Evolutionary conservation across 2,888 invertebrate genomes (phyloP).

Genomic region (Dasypogon diadema): DNA sequence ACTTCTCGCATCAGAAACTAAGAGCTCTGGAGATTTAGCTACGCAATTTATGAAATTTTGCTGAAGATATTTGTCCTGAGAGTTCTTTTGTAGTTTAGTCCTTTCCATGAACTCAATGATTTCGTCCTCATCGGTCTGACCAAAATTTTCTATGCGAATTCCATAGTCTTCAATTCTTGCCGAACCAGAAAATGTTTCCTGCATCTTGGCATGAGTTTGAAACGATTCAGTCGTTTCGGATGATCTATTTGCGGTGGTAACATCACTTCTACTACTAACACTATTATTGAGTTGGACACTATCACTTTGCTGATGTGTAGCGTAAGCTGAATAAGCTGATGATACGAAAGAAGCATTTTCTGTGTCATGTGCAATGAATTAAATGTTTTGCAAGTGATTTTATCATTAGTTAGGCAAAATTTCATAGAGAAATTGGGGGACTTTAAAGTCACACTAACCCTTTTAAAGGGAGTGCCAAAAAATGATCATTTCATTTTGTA

Average conservation of each 20-base stretch:
- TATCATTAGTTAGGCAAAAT: no score
- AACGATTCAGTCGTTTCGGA: no score
- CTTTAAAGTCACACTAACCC: no score
- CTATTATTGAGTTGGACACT: conserved; percentile 7
- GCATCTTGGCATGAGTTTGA: neutral
- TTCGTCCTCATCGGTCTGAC: conserved; percentile 59
- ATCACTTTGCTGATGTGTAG: conserved; percentile 20
- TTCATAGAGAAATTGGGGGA: no score
- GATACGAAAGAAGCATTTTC: conserved; percentile 35
- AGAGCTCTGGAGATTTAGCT: conserved; percentile 59
- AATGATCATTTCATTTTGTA: no score
- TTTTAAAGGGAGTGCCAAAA: no score
- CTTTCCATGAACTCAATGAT: conserved; percentile 58
- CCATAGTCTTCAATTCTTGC: conserved; percentile 4
- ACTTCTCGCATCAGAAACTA: conserved; percentile 57
- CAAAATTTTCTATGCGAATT: conserved; percentile 48
- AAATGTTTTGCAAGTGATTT: neutral
- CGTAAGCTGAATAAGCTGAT: conserved; percentile 36
- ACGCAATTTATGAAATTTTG: conserved; percentile 58
- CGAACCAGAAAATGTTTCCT: neutral
- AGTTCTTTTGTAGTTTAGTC: conserved; percentile 47
- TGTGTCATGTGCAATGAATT: neutral
- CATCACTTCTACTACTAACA: conserved; percentile 1
- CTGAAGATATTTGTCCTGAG: conserved; percentile 18
- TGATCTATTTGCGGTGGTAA: no score